These are phyloP conservation scores for Abrostola tripartita DNA, from an alignment of 2,888 invertebrate genomes.

Conservation along the genomic window DNA sequence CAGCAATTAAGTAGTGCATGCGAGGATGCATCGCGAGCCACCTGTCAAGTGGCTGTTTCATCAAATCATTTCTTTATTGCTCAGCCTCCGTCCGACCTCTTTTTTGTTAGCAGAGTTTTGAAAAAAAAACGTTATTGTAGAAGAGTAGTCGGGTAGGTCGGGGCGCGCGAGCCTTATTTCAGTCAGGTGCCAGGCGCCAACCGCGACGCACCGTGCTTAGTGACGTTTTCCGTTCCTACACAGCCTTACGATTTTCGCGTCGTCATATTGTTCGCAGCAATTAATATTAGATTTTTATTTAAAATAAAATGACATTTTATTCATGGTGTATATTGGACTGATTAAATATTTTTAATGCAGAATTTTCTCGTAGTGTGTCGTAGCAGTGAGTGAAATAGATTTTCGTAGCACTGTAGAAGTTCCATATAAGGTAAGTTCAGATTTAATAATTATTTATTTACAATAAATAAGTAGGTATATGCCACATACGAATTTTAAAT, in stretches of 20 bases:
- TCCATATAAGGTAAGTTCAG: constrained; percentile 71
- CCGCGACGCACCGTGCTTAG: constrained; percentile 76
- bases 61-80: constrained; percentile 87
- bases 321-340: constrained; percentile 50
- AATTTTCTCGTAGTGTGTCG: constrained; percentile 62
- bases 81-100: constrained; percentile 82
- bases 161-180: constrained; percentile 83
- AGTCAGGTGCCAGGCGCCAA: constrained; percentile 86
- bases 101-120: constrained; percentile 82
- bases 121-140: constrained; percentile 82
- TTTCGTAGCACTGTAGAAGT: constrained; percentile 65
- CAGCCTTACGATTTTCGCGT: constrained; percentile 71
- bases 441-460: constrained; percentile 3
- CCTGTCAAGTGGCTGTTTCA: constrained; percentile 86
- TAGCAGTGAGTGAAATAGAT: constrained; percentile 74
- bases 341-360: constrained; percentile 28
- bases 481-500: no score
- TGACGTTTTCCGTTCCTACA: constrained; percentile 61
- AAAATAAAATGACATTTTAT: constrained; percentile 47
- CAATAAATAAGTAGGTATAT: background rate
- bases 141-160: constrained; percentile 85
- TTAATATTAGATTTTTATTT: constrained; percentile 24
- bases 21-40: constrained; percentile 82
- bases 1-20: constrained; percentile 81
- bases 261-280: constrained; percentile 48